Base-by-base conservation (phyloP, 1,140 invertebrate species). In the Lepidostoma basale region DNA sequence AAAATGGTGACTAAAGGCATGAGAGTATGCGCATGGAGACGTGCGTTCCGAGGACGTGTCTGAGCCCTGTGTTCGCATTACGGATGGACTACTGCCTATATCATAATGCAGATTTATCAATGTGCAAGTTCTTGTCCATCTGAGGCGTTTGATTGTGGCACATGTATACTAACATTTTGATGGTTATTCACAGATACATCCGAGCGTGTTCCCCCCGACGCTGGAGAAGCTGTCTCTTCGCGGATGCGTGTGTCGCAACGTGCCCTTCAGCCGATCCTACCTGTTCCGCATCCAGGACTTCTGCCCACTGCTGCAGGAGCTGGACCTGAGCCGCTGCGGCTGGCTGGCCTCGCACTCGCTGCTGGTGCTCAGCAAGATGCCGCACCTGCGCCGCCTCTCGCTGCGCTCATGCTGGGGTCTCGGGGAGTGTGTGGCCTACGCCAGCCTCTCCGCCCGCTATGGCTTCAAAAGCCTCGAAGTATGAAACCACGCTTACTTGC, bases 401-500 rank as follows among this genome's bases (percentile, higher is more conserved):
- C 73, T 90, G 25, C 79, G 86, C 67, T 86, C 88, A 4, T 92
- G 90, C 76, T 75, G 78, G 47, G 79, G 84, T 62, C 77, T 92
- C 58, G 83, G 84, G 18, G 89, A 91, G 75, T 91, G 89, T 76
- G 86, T 92, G 12, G 89, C 90, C 0, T 92, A 92, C 77, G 85
- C 87, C 12, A 89, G 89, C 74, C 84, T 92, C 39, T 88, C 90
- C 0, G 85, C 87, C 6, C 80, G 88, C 74, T 90, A 89, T 77
- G 90, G 90, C n/a, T 91, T 92, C 72, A 66, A 63, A 23, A 23
- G 52, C 36, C 65, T 73, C 14, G 45, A 73, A 49, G 70, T 69
- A 40, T 20, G 6, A n/a, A n/a, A n/a, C n/a, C n/a, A n/a, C n/a
- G n/a, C n/a, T n/a, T n/a, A n/a, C n/a, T 44, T 63, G 44, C 73